These are phyloP conservation scores for Cloeon dipterum DNA, from an alignment of 2,888 invertebrate genomes.

Conservation along the genomic window DNA sequence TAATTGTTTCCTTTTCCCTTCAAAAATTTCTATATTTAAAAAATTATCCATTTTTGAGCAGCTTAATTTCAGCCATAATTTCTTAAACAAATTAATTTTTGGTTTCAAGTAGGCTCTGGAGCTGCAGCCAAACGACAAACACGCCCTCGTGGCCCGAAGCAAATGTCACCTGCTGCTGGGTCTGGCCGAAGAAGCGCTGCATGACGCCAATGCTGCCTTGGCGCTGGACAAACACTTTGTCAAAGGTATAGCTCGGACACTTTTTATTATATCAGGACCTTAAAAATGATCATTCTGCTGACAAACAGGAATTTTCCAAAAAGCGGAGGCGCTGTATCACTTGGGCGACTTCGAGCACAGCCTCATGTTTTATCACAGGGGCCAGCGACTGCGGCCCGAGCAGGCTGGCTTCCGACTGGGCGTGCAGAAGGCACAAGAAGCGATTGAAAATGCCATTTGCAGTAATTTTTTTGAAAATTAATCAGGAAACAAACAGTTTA, in stretches of 20 bases:
- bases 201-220: slow-evolving; percentile 66
- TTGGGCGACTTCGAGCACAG: slow-evolving; percentile 85
- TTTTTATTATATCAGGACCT: neutral
- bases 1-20: too few species aligned
- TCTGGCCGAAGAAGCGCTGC: slow-evolving; percentile 55
- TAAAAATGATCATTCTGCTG: slow-evolving; percentile 5
- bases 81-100: too few species aligned
- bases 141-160: slow-evolving; percentile 69
- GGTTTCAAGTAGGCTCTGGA: slow-evolving; percentile 40
- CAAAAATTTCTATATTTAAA: too few species aligned
- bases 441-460: slow-evolving; percentile 77
- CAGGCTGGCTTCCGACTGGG: slow-evolving; percentile 46
- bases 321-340: slow-evolving; percentile 80
- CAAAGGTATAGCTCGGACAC: slow-evolving; percentile 15
- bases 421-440: slow-evolving; percentile 82
- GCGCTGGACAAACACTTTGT: slow-evolving; percentile 34
- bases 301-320: slow-evolving; percentile 60
- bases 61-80: too few species aligned
- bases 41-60: too few species aligned
- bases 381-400: slow-evolving; percentile 63
- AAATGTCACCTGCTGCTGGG: slow-evolving; percentile 72
- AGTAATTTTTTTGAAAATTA: too few species aligned
- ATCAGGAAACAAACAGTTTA: too few species aligned
- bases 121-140: slow-evolving; percentile 59
- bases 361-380: slow-evolving; percentile 75